Conservation (phyloP, 2,113 vertebrate genomes). For the Ctenomys sociabilis region DNA sequence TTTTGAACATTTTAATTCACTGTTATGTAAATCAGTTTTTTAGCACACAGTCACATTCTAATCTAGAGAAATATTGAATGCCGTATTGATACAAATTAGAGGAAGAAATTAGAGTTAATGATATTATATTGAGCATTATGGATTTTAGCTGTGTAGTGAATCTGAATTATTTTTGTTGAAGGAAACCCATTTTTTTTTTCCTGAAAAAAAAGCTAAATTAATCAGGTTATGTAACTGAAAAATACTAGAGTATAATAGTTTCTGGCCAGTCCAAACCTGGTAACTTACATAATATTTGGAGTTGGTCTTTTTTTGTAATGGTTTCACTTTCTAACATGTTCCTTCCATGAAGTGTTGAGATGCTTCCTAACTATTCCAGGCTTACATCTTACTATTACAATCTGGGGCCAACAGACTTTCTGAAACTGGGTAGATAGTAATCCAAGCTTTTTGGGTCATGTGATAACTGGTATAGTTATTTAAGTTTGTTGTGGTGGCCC, state of each 20-base stretch:
- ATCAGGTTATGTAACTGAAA: conserved; percentile 44
- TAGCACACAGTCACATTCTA: background rate
- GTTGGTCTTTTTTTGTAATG: conserved; percentile 38
- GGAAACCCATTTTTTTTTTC: conserved; percentile 10
- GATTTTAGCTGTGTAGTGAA: conserved; percentile 16
- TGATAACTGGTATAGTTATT: background rate
- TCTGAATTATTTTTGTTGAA: conserved; percentile 40
- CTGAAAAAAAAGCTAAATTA: conserved; percentile 28
- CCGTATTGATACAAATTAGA: background rate
- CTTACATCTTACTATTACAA: conserved; percentile 1
- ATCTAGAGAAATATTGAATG: background rate
- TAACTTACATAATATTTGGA: conserved; percentile 49
- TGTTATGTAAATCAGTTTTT: conserved; percentile 6
- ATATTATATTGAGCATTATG: background rate
- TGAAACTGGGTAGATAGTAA: background rate
- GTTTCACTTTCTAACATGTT: conserved; percentile 31
- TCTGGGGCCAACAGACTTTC: background rate
- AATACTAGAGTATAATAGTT: background rate
- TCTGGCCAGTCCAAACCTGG: background rate
- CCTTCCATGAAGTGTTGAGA: conserved; percentile 15
- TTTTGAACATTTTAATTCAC: background rate
- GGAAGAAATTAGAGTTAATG: conserved; percentile 18
- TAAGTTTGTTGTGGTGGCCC: background rate
- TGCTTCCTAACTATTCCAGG: background rate
- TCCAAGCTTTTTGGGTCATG: background rate